Percentiles rank a stretch among this genome's conserved stretches.
These are phyloP conservation scores for Ochropacha duplaris DNA, from an alignment of 2,888 invertebrate species.

Conservation along the genomic window DNA sequence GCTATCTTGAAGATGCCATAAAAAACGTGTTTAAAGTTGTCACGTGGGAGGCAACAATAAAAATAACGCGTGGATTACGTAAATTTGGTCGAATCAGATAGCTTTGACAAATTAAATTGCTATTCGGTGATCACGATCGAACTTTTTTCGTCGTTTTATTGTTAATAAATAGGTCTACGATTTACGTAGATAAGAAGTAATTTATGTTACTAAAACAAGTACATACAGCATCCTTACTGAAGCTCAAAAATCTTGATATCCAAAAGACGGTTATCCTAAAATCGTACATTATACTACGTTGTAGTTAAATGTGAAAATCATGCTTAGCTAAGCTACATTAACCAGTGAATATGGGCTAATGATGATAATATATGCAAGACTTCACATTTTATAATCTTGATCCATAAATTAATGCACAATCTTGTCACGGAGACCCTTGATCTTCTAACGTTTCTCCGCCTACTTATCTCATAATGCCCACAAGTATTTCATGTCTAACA, in stretches of 20 bases:
- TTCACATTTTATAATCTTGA: slow-evolving; percentile 1
- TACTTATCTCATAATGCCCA: background rate
- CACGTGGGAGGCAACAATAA: slow-evolving; percentile 6
- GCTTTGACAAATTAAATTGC: slow-evolving; percentile 5
- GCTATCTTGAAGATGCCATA: slow-evolving; percentile 1
- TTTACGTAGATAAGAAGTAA: no score
- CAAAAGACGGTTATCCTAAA: background rate
- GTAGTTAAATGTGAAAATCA: background rate
- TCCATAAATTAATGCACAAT: slow-evolving; percentile 1
- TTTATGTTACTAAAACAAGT: background rate
- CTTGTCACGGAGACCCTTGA: slow-evolving; percentile 1
- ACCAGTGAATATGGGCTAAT: background rate
- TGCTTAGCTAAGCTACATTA: background rate
- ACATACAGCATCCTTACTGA: background rate
- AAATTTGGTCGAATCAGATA: slow-evolving; percentile 2
- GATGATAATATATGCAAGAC: slow-evolving; percentile 1
- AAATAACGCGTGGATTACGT: slow-evolving; percentile 5
- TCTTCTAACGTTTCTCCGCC: slow-evolving; percentile 1
- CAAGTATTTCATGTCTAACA: background rate
- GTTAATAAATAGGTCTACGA: background rate
- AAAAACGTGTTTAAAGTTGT: slow-evolving; percentile 3
- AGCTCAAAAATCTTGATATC: background rate
- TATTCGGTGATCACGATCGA: background rate
- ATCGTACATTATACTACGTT: background rate
- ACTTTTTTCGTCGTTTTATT: background rate